Conservation (phyloP, 2,113 vertebrate genomes). For the Mixornis gularis region DNA sequence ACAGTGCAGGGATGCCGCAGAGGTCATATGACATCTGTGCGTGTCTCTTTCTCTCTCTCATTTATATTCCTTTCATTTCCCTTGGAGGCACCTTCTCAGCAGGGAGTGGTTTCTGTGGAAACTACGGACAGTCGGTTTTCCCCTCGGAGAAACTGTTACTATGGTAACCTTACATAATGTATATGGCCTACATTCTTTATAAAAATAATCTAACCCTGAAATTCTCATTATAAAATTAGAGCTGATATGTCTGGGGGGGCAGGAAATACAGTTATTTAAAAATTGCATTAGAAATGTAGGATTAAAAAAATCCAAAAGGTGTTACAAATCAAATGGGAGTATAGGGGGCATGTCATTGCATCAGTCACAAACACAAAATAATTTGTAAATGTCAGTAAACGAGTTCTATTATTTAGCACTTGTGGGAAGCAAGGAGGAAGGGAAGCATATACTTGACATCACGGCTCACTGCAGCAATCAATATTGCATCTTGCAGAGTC, state of each 20-base stretch:
- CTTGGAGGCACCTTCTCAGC: conserved; percentile 65
- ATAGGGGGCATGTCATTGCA: not conserved
- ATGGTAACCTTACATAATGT: conserved; percentile 58
- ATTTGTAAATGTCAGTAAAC: conserved; percentile 17
- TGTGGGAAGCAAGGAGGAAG: not conserved
- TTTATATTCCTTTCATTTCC: conserved; percentile 50
- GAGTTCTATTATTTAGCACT: not conserved
- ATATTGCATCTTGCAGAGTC: not conserved
- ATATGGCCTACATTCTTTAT: conserved; percentile 61
- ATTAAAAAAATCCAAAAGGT: not conserved
- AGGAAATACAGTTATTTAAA: not conserved
- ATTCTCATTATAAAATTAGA: conserved; percentile 18
- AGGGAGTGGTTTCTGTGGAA: conserved; percentile 72
- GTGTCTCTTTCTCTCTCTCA: not conserved
- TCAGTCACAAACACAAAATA: not conserved
- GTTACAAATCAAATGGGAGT: not conserved
- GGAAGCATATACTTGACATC: not conserved
- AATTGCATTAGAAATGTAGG: not conserved
- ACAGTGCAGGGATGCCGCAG: not conserved
- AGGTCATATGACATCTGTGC: not conserved
- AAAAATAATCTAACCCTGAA: conserved; percentile 11
- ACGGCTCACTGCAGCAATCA: not conserved
- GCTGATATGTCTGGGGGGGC: not conserved
- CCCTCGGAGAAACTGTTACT: conserved; percentile 55
- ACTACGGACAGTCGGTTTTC: conserved; percentile 34